Evolutionary conservation across 2,113 vertebrate genomes (phyloP).

Genomic region (Phyllostomus discolor): DNA sequence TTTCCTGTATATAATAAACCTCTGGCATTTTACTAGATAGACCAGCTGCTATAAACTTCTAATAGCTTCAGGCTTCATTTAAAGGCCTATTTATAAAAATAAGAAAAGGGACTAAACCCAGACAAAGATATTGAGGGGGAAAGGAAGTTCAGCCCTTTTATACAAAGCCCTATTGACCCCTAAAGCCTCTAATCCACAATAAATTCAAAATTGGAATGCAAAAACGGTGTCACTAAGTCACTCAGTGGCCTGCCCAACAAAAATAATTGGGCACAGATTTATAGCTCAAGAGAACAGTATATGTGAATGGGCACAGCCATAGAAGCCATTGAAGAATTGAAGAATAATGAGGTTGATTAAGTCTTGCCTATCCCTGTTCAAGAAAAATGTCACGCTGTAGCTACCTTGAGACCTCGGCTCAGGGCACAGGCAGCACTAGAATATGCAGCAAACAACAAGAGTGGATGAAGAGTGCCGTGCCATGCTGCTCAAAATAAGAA

Average conservation of each 20-base stretch:
- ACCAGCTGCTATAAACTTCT: background rate
- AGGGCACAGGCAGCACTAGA: background rate
- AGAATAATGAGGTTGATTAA: constrained; percentile 54
- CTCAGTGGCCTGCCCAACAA: background rate
- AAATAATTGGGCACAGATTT: constrained; percentile 22
- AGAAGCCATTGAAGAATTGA: constrained; percentile 18
- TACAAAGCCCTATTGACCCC: background rate
- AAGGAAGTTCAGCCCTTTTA: background rate
- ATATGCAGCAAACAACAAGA: background rate
- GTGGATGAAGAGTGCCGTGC: background rate
- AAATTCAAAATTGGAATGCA: constrained; percentile 12
- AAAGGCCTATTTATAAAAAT: constrained; percentile 3
- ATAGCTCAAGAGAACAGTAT: background rate
- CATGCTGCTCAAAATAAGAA: constrained; percentile 19
- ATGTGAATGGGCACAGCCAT: constrained; percentile 13
- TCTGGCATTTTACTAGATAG: background rate
- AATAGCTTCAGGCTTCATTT: background rate
- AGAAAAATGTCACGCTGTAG: background rate
- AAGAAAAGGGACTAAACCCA: background rate
- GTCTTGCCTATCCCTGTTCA: constrained; percentile 16
- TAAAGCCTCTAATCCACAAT: background rate
- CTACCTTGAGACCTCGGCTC: constrained; percentile 1
- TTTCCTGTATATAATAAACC: background rate
- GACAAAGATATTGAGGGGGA: background rate
- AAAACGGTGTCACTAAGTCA: background rate